Percentiles rank a stretch among this genome's conserved stretches.
Evolutionary conservation across 2,797 vertebrate genomes (phyloP).

Genomic region (Garrulus glandarius): DNA sequence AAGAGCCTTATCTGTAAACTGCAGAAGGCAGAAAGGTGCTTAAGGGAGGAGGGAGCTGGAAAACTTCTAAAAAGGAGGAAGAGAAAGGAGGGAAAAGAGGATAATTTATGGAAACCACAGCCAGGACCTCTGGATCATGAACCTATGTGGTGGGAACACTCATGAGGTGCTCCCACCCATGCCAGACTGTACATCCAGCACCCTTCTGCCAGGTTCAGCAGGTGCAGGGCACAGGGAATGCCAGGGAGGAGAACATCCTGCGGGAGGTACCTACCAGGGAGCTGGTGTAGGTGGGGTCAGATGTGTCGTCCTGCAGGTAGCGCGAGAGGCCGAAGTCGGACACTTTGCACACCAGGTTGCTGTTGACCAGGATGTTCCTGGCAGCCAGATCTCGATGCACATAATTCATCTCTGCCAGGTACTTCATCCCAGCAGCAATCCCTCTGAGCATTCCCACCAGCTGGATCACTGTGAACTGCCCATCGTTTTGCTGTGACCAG

Average conservation of each 20-base stretch:
- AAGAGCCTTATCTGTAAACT: conserved; percentile 14
- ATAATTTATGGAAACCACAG: neutral
- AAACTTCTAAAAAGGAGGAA: neutral
- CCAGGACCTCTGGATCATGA: neutral
- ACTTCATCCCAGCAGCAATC: conserved; percentile 97
- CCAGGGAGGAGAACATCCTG: neutral
- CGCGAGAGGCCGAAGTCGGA: conserved; percentile 97
- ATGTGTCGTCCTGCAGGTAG: conserved; percentile 95
- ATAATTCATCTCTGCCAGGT: conserved; percentile 97
- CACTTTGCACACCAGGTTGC: conserved; percentile 98
- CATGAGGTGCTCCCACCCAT: neutral
- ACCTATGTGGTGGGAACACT: neutral
- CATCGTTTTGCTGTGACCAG: conserved; percentile 89
- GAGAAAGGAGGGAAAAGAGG: neutral
- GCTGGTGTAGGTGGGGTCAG: conserved; percentile 97
- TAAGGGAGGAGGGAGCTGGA: neutral
- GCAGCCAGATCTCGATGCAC: conserved; percentile 96
- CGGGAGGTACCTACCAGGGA: conserved; percentile 83
- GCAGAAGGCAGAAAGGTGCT: neutral
- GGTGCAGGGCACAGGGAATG: neutral
- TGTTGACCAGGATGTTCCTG: conserved; percentile 97
- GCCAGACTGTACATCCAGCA: neutral
- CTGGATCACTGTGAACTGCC: conserved; percentile 98
- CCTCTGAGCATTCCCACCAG: conserved; percentile 97
- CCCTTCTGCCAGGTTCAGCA: neutral